Evolutionary conservation across 2,888 invertebrate genomes (phyloP).

Genomic region (Andrena camellia): DNA sequence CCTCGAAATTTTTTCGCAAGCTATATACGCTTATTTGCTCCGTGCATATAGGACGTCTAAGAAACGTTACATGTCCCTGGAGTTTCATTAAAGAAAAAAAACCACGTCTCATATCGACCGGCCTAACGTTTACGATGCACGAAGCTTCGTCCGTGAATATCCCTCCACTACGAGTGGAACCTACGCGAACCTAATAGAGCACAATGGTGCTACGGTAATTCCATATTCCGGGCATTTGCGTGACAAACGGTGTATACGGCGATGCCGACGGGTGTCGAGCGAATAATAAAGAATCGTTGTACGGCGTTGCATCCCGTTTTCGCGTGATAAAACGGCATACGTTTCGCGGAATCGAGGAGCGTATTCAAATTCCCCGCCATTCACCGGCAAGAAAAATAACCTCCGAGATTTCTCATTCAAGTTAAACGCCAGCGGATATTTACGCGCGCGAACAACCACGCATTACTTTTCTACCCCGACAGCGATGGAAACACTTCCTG

Average conservation of each 20-base stretch:
- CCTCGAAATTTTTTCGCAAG: too few species aligned
- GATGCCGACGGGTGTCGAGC: slow-evolving; percentile 30
- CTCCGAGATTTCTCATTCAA: slow-evolving; percentile 19
- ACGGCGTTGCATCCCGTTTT: slow-evolving; percentile 18
- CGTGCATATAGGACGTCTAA: background rate
- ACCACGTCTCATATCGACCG: background rate
- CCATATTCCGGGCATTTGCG: slow-evolving; percentile 59
- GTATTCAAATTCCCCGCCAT: slow-evolving; percentile 48
- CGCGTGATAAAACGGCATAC: slow-evolving; percentile 35
- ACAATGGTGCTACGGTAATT: slow-evolving; percentile 59
- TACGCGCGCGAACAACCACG: background rate
- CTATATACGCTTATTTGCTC: too few species aligned
- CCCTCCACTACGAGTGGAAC: slow-evolving; percentile 24
- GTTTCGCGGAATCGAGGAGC: slow-evolving; percentile 24
- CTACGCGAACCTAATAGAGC: slow-evolving; percentile 54
- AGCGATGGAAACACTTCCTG: background rate
- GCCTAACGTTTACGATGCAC: slow-evolving; percentile 23
- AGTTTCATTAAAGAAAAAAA: slow-evolving; percentile 17
- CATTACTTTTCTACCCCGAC: background rate
- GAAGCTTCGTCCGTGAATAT: slow-evolving; percentile 18
- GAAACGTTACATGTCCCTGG: background rate
- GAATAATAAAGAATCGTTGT: slow-evolving; percentile 42
- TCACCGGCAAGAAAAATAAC: slow-evolving; percentile 2
- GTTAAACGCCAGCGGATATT: background rate
- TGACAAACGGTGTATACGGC: slow-evolving; percentile 59